Evolutionary conservation across 2,888 invertebrate species (phyloP).

Genomic region (Melinaea menophilus): DNA sequence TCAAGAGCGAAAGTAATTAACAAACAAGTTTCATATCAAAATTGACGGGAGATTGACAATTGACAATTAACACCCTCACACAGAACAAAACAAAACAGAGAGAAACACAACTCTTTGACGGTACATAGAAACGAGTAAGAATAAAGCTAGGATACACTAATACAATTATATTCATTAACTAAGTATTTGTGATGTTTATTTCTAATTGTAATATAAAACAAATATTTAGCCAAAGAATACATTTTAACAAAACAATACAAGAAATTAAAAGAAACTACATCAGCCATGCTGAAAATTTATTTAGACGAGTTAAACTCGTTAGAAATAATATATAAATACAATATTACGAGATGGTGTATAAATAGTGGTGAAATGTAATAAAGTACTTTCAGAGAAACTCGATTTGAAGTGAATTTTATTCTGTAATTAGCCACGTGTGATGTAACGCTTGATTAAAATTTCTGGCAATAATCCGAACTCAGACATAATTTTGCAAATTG

Average conservation of each 20-base stretch:
- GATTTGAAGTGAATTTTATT: background rate
- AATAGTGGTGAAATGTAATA: background rate
- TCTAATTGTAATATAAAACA: background rate
- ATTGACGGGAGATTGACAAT: no score
- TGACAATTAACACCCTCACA: no score
- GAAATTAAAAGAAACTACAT: conserved; percentile 52
- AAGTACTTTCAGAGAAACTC: background rate
- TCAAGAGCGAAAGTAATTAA: no score
- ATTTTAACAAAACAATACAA: conserved; percentile 29
- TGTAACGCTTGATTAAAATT: conserved; percentile 25
- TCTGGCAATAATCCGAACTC: conserved; percentile 27
- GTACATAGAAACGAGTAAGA: background rate
- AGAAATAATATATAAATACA: conserved; percentile 10
- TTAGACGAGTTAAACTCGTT: conserved; percentile 54
- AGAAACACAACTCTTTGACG: background rate
- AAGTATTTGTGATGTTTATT: background rate
- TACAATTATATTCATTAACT: background rate
- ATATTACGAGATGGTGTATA: conserved; percentile 17
- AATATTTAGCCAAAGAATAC: background rate
- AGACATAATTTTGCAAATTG: conserved; percentile 19
- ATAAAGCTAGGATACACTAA: background rate
- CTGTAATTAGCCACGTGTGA: conserved; percentile 5
- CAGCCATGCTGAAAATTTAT: conserved; percentile 62
- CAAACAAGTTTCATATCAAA: no score
- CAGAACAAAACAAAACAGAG: no score